phyloP scores from a whole-genome alignment of 2,797 vertebrate species.

The Nothura maculosa region DNA sequence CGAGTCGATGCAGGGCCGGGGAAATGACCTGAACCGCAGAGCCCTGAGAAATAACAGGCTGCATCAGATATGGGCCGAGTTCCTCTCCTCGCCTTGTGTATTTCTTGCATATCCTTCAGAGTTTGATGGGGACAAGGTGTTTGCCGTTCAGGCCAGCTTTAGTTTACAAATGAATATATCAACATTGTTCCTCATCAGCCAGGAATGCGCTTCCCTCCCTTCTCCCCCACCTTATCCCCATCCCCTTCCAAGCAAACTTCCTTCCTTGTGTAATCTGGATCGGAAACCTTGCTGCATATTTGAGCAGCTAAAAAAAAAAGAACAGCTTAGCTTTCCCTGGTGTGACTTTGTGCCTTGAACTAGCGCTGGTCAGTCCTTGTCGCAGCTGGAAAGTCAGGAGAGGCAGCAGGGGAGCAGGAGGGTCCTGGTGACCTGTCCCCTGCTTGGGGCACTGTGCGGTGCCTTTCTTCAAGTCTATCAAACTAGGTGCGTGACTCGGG shows the following conservation, averaged over 20 bases:
- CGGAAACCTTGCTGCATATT: slow-evolving; percentile 68
- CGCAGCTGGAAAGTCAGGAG: neutral
- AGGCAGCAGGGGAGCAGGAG: neutral
- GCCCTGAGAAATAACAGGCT: neutral
- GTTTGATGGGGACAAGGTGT: slow-evolving; percentile 53
- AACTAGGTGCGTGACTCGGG: neutral
- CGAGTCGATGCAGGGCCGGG: neutral
- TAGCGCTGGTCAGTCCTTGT: neutral
- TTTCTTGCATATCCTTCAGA: neutral
- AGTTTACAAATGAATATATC: slow-evolving; percentile 66
- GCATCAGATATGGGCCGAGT: neutral
- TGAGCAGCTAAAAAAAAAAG: slow-evolving; percentile 1
- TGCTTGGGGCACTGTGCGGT: neutral
- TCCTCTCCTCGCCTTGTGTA: slow-evolving; percentile 1
- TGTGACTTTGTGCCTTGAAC: slow-evolving; percentile 40
- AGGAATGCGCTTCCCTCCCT: slow-evolving; percentile 75
- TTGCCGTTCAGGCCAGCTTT: slow-evolving; percentile 34
- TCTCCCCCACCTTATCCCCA: slow-evolving; percentile 74
- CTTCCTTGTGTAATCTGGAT: slow-evolving; percentile 74
- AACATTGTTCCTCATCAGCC: slow-evolving; percentile 72
- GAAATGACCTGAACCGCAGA: neutral
- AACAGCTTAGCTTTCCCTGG: slow-evolving; percentile 2
- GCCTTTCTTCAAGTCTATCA: neutral
- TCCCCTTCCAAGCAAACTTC: slow-evolving; percentile 75
- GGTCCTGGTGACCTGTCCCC: neutral